These are phyloP conservation scores for Bradypus variegatus DNA, from an alignment of 2,797 vertebrate species.

Conservation along the genomic window DNA sequence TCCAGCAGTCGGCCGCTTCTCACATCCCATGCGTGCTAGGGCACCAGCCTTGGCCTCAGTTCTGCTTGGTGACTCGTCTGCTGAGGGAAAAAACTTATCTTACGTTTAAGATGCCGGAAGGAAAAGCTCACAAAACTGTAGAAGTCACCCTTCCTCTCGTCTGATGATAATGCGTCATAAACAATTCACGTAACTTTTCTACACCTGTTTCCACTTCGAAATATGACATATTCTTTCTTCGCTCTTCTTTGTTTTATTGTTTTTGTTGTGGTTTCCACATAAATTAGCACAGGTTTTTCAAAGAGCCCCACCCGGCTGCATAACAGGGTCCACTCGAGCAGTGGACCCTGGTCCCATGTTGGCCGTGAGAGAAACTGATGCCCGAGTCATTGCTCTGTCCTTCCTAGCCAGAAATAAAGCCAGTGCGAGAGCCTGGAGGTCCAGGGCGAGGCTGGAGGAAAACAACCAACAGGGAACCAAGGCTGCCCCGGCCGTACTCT, in stretches of 20 bases:
- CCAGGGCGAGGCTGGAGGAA: not conserved
- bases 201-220: conserved; percentile 10
- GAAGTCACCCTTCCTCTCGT: not conserved
- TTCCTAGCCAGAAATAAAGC: not conserved
- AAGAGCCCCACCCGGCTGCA: not conserved
- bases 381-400: not conserved
- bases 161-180: not conserved
- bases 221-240: not conserved
- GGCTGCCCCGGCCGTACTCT: not conserved
- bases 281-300: not conserved
- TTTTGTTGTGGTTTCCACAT: not conserved
- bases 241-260: not conserved
- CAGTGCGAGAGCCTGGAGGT: not conserved
- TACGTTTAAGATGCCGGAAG: not conserved
- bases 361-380: not conserved
- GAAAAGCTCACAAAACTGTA: not conserved
- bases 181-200: not conserved
- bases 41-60: not conserved
- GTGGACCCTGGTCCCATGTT: not conserved
- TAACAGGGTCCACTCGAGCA: not conserved
- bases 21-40: not conserved
- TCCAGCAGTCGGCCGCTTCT: not conserved
- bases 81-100: not conserved
- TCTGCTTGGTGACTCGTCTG: not conserved
- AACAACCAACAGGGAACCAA: not conserved